These are phyloP conservation scores for Calameuta idolon DNA, from an alignment of 2,888 invertebrate species.

Conservation along the genomic window DNA sequence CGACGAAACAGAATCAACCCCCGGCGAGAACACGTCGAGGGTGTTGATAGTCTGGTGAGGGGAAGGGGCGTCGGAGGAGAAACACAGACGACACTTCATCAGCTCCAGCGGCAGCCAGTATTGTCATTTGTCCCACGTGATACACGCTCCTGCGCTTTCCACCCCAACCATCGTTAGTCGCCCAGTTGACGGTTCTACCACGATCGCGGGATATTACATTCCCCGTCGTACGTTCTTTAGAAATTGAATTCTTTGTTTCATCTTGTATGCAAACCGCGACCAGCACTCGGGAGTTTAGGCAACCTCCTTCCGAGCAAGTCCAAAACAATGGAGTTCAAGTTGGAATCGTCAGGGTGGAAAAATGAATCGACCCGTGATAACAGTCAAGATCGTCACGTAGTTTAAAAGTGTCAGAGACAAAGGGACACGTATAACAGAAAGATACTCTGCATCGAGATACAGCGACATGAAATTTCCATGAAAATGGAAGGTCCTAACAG, in stretches of 20 bases:
- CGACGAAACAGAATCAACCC: constrained; percentile 36
- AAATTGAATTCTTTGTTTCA: constrained; percentile 53
- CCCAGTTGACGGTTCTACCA: constrained; percentile 13
- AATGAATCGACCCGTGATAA: too few species aligned
- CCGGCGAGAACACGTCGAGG: constrained; percentile 28
- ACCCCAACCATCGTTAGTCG: constrained; percentile 50
- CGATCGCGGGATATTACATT: constrained; percentile 39
- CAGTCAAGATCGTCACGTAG: too few species aligned
- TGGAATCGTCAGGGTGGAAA: too few species aligned
- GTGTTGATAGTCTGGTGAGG: not conserved
- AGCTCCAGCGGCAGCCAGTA: constrained; percentile 55
- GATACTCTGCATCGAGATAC: too few species aligned
- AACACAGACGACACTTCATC: constrained; percentile 61
- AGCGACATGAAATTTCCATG: constrained; percentile 49
- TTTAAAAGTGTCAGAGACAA: too few species aligned
- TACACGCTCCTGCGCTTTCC: constrained; percentile 48
- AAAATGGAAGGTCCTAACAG: constrained; percentile 34
- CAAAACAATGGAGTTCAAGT: too few species aligned
- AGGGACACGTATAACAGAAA: too few species aligned
- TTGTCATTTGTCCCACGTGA: constrained; percentile 58
- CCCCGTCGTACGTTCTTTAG: constrained; percentile 49
- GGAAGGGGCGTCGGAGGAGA: constrained; percentile 24
- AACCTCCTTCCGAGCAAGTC: too few species aligned
- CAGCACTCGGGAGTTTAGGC: too few species aligned
- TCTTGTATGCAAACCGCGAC: not conserved